Evolutionary conservation across 2,888 invertebrate species (phyloP), one percentile per base, ranked within the genome.

Genomic region (Ennomos fuscantarius): DNA sequence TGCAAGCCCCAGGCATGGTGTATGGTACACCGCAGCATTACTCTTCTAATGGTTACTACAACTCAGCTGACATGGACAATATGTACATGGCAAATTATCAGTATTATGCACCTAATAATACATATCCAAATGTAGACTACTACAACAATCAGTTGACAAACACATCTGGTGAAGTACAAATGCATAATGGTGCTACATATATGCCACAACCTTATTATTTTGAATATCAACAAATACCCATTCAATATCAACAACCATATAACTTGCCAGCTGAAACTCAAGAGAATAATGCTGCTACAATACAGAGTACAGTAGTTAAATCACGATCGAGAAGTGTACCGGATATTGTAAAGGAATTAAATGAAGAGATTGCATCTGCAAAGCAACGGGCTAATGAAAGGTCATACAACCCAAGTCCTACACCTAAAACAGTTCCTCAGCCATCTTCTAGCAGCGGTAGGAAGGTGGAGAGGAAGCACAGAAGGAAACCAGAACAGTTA

Each of bases 261-360:
- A 72, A 66, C 46, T 61, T 60, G 24, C 64, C 61, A 5, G 51
- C 57, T 3, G 65, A 65, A 35, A 55, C 11, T 11, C 75, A 72
- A 10, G 76, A 70, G 49, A 66, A 70, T 47, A 68, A 66, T n/a
- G 5, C 41, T 13, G 52, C 59, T 2, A 71, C 65, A 46, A 73
- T 77, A 39, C 81, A 79, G 45, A 79, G 73, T 52, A 76, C 76
- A 9, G 74, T 83, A 1, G 57, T 52, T 0, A 93, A 91, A 60
- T 92, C 87, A 6, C 84, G 94, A 65, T 94, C 94, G 0, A 89
- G 93, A 68, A 95, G 95, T 82, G 96, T 96, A 40, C 95, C 96
- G 0, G 95, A 96, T 79, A 96, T 97, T 77, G 93, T 96, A 13
- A 94, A 94, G 74, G 95, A 96, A 70, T 87, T 97, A 62, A 94